Evolutionary conservation across 2,113 vertebrate genomes (phyloP).

Genomic region (Scalopus aquaticus): DNA sequence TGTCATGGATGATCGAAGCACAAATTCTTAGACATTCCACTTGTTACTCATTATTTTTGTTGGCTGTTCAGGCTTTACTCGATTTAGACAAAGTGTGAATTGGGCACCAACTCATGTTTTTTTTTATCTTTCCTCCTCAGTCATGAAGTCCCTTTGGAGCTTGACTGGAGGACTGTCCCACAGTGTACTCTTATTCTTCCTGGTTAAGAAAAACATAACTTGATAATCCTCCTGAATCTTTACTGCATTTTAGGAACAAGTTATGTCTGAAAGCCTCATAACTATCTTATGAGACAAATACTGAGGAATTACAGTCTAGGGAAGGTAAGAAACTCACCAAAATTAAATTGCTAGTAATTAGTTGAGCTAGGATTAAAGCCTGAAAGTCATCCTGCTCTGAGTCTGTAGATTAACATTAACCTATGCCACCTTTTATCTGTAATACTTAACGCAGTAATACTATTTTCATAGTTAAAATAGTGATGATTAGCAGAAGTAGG

Average conservation of each 20-base stretch:
- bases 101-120: background rate
- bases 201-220: background rate
- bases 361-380: background rate
- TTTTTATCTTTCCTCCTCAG: background rate
- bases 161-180: background rate
- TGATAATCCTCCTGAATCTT: background rate
- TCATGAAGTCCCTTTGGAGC: background rate
- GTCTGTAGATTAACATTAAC: background rate
- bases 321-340: background rate
- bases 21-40: background rate
- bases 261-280: background rate
- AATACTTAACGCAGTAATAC: background rate
- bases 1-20: background rate
- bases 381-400: background rate
- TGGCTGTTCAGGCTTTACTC: background rate
- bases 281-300: background rate
- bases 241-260: background rate
- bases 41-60: conserved; percentile 10
- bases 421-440: background rate
- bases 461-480: background rate
- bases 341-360: background rate
- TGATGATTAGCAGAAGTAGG: conserved; percentile 6
- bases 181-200: background rate
- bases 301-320: background rate
- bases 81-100: background rate